Percentiles rank a stretch among this genome's conserved stretches.
Evolutionary conservation across 2,113 vertebrate genomes (phyloP).

Genomic region (Serinus canaria): DNA sequence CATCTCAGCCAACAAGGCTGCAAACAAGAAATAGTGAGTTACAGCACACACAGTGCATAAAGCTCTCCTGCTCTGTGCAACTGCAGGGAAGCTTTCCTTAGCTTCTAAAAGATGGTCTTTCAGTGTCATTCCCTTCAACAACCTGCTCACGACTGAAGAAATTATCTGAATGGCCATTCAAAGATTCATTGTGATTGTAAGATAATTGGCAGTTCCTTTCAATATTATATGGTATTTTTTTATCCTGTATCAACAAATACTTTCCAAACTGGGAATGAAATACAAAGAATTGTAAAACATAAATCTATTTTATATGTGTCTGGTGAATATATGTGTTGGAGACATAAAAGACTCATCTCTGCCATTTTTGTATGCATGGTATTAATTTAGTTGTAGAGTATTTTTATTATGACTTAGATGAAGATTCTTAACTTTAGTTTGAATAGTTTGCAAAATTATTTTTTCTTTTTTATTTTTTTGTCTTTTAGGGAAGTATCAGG

Average conservation of each 20-base stretch:
- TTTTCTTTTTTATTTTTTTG: neutral
- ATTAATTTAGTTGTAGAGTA: neutral
- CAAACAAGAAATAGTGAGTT: neutral
- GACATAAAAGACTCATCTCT: neutral
- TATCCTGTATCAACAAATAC: neutral
- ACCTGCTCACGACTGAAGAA: neutral
- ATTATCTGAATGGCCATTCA: neutral
- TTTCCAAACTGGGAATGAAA: neutral
- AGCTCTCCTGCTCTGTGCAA: neutral
- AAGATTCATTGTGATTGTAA: neutral
- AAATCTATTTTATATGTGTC: neutral
- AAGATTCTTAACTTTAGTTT: neutral
- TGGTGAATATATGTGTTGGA: neutral
- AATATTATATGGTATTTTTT: neutral
- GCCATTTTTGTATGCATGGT: neutral
- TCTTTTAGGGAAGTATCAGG: slow-evolving; percentile 89
- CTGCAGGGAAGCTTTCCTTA: neutral
- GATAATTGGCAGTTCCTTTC: neutral
- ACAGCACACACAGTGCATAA: neutral
- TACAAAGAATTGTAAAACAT: neutral
- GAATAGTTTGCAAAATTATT: neutral
- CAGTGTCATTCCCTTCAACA: neutral
- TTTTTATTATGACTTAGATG: neutral
- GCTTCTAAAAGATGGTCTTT: neutral
- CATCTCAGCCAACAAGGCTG: neutral